These are phyloP conservation scores for Temnothorax unifasciatus DNA, from an alignment of 2,888 invertebrate species.

Conservation along the genomic window DNA sequence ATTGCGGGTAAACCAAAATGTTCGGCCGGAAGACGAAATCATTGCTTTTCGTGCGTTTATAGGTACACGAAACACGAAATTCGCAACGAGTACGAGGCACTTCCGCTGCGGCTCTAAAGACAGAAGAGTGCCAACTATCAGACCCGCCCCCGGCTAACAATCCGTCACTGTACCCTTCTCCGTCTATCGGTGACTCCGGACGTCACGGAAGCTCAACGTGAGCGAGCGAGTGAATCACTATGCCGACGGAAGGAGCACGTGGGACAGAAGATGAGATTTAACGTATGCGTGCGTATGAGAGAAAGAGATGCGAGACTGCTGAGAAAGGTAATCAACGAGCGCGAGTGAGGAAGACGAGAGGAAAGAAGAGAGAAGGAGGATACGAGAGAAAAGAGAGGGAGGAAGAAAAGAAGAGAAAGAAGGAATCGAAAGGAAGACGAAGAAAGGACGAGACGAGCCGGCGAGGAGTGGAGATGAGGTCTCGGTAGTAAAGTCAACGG, in stretches of 20 bases:
- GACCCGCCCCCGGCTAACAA: conserved; percentile 77
- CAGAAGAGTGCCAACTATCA: conserved; percentile 59
- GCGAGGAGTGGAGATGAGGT: conserved; percentile 74
- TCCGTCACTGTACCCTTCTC: conserved; percentile 75
- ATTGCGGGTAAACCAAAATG: too few species aligned
- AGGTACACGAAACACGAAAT: conserved; percentile 24
- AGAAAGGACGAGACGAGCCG: conserved; percentile 36
- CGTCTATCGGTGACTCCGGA: conserved; percentile 56
- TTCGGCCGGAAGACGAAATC: conserved; percentile 36
- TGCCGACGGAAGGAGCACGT: conserved; percentile 62
- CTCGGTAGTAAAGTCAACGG: conserved; percentile 81
- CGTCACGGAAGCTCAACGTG: conserved; percentile 69
- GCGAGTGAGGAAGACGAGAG: conserved; percentile 4
- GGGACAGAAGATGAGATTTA: conserved; percentile 76
- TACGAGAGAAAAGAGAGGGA: conserved; percentile 51
- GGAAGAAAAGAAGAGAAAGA: conserved; percentile 53
- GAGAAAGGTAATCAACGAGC: conserved; percentile 66
- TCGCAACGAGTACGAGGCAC: conserved; percentile 32
- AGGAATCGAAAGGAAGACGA: conserved; percentile 41
- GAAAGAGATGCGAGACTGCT: conserved; percentile 51
- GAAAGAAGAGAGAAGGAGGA: conserved; percentile 46
- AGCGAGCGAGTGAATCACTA: conserved; percentile 70
- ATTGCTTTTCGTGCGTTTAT: conserved; percentile 7
- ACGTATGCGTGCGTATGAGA: conserved; percentile 71
- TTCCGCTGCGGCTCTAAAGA: conserved; percentile 39